phyloP scores from a whole-genome alignment of 1,140 invertebrate genomes.

The Macrobrachium nipponense region DNA sequence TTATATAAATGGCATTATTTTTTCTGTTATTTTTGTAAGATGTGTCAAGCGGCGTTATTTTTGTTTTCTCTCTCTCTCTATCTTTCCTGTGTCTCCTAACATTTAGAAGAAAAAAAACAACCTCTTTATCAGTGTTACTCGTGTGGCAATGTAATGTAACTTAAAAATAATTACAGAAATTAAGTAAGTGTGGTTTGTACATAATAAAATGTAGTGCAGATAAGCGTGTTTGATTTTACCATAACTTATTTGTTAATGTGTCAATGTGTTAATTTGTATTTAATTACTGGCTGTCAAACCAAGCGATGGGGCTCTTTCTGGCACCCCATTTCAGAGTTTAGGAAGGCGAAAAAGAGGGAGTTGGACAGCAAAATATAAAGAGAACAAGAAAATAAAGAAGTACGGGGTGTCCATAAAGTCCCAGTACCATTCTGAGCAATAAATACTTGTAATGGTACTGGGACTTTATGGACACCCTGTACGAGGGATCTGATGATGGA shows the following conservation, averaged over 20 bases:
- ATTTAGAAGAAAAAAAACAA: slow-evolving; percentile 2
- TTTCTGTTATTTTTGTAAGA: background rate
- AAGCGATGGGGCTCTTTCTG: too few species aligned
- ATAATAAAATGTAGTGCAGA: slow-evolving; percentile 37
- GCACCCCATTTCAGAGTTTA: too few species aligned
- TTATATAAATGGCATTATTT: background rate
- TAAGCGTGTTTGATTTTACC: background rate
- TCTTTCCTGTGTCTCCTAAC: background rate
- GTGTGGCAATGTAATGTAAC: slow-evolving; percentile 28
- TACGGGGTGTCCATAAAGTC: too few species aligned
- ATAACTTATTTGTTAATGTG: background rate
- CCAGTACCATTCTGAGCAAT: too few species aligned
- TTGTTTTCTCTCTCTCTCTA: background rate
- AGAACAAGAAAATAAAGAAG: too few species aligned
- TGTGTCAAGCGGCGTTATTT: background rate
- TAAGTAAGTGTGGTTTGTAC: slow-evolving; percentile 35
- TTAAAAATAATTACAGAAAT: background rate
- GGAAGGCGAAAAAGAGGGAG: too few species aligned
- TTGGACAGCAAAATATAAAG: too few species aligned
- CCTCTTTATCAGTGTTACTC: background rate
- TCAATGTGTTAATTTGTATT: background rate
- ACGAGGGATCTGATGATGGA: too few species aligned
- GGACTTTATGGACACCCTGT: too few species aligned
- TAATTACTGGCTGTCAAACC: background rate
- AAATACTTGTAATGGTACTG: too few species aligned